Evolutionary conservation across 2,113 vertebrate species (phyloP).

Genomic region (Lepidothrix coronata): DNA sequence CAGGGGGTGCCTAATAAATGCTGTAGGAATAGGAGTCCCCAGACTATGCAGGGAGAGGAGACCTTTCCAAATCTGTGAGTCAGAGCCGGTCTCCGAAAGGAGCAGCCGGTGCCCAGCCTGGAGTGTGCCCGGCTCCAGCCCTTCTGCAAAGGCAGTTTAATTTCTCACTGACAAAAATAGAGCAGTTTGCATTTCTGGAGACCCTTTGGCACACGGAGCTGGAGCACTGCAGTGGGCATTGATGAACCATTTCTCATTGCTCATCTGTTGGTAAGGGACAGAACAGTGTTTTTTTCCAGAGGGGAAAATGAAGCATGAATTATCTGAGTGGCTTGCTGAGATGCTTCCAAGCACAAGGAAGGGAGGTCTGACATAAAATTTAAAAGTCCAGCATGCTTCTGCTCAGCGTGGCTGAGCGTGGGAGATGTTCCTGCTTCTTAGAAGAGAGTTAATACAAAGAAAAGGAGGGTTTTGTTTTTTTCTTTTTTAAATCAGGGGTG

Average conservation of each 20-base stretch:
- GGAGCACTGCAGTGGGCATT: neutral
- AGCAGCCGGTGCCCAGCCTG: neutral
- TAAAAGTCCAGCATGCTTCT: neutral
- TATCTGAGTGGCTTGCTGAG: neutral
- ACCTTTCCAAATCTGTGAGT: neutral
- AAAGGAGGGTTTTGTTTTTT: neutral
- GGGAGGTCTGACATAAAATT: neutral
- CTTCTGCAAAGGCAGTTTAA: neutral
- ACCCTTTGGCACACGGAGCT: accelerated
- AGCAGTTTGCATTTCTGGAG: neutral
- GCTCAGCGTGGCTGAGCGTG: neutral
- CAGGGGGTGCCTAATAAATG: neutral
- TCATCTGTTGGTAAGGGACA: neutral
- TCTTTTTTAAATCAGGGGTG: neutral
- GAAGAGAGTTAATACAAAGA: neutral
- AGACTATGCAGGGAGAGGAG: neutral
- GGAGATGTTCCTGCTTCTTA: neutral
- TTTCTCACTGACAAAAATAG: neutral
- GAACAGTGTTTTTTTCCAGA: neutral
- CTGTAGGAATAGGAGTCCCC: neutral
- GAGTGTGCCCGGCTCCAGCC: neutral
- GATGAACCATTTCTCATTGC: neutral
- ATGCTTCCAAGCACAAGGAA: neutral
- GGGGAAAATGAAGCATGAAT: neutral
- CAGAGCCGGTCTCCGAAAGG: neutral